These are phyloP conservation scores for Drosophila longiperda DNA, from an alignment of 2,888 invertebrate genomes.

Conservation along the genomic window DNA sequence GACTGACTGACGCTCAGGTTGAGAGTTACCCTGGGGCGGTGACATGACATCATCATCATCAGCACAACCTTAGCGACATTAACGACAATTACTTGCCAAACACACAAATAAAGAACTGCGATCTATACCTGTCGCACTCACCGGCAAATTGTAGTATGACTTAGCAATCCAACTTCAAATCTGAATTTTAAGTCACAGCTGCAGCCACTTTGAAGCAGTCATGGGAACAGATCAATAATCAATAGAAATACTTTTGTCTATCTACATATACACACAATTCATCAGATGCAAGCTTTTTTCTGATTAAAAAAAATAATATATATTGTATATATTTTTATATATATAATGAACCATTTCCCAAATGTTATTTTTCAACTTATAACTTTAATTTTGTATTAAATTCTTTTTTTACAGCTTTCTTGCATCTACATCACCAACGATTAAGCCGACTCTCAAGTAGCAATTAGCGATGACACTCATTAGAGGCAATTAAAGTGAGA, in stretches of 20 bases:
- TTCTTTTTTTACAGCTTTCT: constrained; percentile 38
- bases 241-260: background rate
- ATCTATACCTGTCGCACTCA: constrained; percentile 62
- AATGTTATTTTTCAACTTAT: background rate
- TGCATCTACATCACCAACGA: constrained; percentile 22
- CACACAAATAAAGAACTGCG: constrained; percentile 66
- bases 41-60: constrained; percentile 64
- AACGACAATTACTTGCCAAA: constrained; percentile 68
- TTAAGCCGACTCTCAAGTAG: constrained; percentile 60
- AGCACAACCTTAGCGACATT: constrained; percentile 42
- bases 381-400: background rate
- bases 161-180: constrained; percentile 39
- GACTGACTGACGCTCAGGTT: constrained; percentile 9
- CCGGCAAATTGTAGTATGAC: constrained; percentile 52
- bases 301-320: background rate
- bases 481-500: constrained; percentile 76
- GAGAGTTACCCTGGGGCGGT: constrained; percentile 40
- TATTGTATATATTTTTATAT: background rate
- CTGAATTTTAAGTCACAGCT: constrained; percentile 20
- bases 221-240: constrained; percentile 1
- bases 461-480: constrained; percentile 78
- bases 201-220: constrained; percentile 12
- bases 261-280: background rate
- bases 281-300: background rate
- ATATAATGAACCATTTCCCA: background rate